Evolutionary conservation across 2,113 vertebrate species (phyloP).

Genomic region (Nesoenas mayeri): DNA sequence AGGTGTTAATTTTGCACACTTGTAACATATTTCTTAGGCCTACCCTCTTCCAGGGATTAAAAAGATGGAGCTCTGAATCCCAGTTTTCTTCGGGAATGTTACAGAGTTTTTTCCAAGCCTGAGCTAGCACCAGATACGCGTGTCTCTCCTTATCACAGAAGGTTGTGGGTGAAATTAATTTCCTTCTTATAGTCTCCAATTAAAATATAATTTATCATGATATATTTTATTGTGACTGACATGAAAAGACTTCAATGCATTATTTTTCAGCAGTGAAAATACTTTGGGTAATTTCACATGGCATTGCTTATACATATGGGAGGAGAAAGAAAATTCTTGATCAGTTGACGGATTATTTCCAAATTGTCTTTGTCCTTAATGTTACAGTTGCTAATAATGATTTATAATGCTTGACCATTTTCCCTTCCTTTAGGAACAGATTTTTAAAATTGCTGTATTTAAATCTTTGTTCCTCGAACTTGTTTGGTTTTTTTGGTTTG

Average conservation of each 20-base stretch:
- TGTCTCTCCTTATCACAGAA: not conserved
- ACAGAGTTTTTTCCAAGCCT: not conserved
- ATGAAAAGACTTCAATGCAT: not conserved
- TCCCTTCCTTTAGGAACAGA: not conserved
- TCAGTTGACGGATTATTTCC: constrained; percentile 46
- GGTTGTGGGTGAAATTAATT: constrained; percentile 15
- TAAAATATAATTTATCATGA: constrained; percentile 30
- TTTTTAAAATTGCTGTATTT: not conserved
- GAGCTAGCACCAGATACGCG: not conserved
- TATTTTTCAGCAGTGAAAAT: constrained; percentile 18
- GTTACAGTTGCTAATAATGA: constrained; percentile 40
- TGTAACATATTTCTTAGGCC: not conserved
- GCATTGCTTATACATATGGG: not conserved
- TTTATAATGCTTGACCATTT: constrained; percentile 21
- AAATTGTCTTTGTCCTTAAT: constrained; percentile 28
- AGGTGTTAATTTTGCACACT: not conserved
- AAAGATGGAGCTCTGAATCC: not conserved
- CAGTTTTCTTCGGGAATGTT: not conserved
- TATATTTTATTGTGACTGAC: not conserved
- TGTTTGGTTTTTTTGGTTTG: not conserved
- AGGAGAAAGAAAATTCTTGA: constrained; percentile 27
- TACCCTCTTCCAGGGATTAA: not conserved
- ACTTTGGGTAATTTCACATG: not conserved
- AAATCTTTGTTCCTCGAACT: not conserved
- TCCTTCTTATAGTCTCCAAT: not conserved